Evolutionary conservation across 2,113 vertebrate species (phyloP), one percentile per base, ranked within the genome.

Genomic region (Nannospalax galili): DNA sequence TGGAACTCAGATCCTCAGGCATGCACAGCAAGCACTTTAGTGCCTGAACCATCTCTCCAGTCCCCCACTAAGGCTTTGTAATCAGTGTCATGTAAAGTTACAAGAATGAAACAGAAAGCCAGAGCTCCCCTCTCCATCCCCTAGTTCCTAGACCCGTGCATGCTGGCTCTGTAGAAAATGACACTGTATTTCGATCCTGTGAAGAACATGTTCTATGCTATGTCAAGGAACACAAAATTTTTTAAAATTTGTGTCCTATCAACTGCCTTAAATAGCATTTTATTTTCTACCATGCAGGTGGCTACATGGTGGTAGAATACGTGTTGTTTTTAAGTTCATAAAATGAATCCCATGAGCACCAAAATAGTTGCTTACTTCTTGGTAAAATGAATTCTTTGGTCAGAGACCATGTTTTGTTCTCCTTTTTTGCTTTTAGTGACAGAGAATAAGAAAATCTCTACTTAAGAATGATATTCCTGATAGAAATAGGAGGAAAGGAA

Each of bases 381-480:
- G 40, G 15, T 24, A 93, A 72, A 74, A 86, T 73, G 7, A 58
- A 42, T 84, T 75, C 10, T 28, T 84, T 79, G 28, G 40, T 93
- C 20, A 72, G 20, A 78, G 84, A 28, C 24, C 4, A 74, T 58
- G 7, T 62, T 95, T 91, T 77, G 5, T 30, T 88, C 62, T 75
- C 1, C 64, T 86, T 74, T 62, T 95, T 95, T 87, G 6, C 8
- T 84, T 95, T 91, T 74, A 3, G 32, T 74, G 14, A 89, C 1
- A n/a, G 3, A 78, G 2, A 88, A 88, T 56, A 58, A 69, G 24
- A 92, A 91, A 78, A 52, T n/a, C 9, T 88, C 9, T 81, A 32
- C 32, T 90, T 69, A 69, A 81, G 60, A 93, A 91, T 70, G 86
- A 74, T 37, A 45, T 40, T 65, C n/a, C 32, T 93, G 35, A 19